Evolutionary conservation across 1,140 invertebrate species (phyloP).

Genomic region (Prorops nasuta): DNA sequence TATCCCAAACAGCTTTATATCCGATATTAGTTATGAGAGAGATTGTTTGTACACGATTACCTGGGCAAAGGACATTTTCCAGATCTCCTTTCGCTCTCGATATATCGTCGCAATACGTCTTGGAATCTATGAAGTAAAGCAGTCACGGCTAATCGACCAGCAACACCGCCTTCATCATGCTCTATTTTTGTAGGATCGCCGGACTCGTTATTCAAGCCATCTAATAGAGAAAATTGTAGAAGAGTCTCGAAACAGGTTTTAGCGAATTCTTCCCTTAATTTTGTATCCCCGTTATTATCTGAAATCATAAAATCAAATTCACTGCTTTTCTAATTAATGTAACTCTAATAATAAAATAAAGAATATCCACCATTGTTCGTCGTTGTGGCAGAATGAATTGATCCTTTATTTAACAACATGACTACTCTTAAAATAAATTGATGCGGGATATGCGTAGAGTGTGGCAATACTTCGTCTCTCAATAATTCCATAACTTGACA

Average conservation of each 20-base stretch:
- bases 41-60: constrained; percentile 51
- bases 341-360: constrained; percentile 8
- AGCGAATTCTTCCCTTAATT: constrained; percentile 90
- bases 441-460: constrained; percentile 75
- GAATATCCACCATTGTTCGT: constrained; percentile 52
- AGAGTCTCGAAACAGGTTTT: constrained; percentile 95
- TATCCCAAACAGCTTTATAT: constrained; percentile 17
- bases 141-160: constrained; percentile 85
- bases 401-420: constrained; percentile 88
- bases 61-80: constrained; percentile 89
- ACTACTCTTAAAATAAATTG: constrained; percentile 87
- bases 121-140: constrained; percentile 89
- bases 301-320: constrained; percentile 23
- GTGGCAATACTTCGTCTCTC: constrained; percentile 81
- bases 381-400: constrained; percentile 85
- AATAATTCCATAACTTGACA: constrained; percentile 86
- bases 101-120: constrained; percentile 86
- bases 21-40: neutral
- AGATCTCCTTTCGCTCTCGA: constrained; percentile 82
- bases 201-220: constrained; percentile 62
- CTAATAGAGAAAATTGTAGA: constrained; percentile 85
- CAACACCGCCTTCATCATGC: constrained; percentile 62
- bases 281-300: constrained; percentile 75
- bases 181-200: constrained; percentile 46
- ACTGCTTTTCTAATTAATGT: neutral